Evolutionary conservation across 1,140 invertebrate species (phyloP).

Genomic region (Melanaphis sacchari): DNA sequence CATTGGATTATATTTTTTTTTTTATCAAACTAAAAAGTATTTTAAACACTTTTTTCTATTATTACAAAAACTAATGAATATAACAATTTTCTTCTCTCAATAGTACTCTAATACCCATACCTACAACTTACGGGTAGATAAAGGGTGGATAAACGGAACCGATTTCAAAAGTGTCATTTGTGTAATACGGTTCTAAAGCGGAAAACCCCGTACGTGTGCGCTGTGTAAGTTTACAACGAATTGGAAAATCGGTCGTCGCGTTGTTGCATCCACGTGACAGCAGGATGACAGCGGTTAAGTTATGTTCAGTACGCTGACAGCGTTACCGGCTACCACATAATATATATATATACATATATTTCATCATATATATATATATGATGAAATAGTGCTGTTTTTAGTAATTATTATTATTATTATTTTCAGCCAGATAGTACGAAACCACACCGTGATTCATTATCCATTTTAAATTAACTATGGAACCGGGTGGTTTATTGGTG

Average conservation of each 20-base stretch:
- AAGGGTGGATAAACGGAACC: neutral
- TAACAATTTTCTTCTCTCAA: neutral
- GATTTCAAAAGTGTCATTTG: neutral
- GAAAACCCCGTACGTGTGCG: neutral
- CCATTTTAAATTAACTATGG: neutral
- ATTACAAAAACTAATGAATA: neutral
- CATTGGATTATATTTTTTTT: neutral
- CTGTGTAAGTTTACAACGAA: neutral
- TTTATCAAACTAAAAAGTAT: neutral
- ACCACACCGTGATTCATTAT: neutral
- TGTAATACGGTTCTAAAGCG: neutral
- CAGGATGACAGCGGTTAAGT: constrained; percentile 29
- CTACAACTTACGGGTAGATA: neutral
- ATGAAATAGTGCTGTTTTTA: neutral
- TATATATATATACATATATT: too few relatives aligned
- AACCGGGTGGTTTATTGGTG: neutral
- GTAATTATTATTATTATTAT: constrained; percentile 14
- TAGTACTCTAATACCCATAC: neutral
- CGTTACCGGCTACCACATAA: neutral
- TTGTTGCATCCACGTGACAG: neutral
- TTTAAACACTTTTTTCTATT: neutral
- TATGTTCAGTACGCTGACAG: neutral
- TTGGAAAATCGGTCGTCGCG: neutral
- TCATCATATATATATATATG: too few relatives aligned
- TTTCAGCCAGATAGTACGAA: neutral